Conservation (phyloP, 2,113 vertebrate species). For the Rhinolophus ferrumequinum region DNA sequence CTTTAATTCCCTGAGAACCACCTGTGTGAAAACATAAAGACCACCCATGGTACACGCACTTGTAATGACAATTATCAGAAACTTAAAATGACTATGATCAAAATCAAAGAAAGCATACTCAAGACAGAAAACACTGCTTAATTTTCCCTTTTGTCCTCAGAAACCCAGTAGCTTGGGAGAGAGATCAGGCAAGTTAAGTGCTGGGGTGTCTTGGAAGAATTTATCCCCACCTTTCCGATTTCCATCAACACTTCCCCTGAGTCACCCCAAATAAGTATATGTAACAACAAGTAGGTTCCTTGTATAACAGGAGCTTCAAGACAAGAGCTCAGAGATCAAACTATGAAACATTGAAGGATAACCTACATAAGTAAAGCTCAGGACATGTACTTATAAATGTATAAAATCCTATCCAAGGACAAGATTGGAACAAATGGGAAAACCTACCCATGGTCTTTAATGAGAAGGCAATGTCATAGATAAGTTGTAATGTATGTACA, state of each 20-base stretch:
- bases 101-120: neutral
- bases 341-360: neutral
- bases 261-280: neutral
- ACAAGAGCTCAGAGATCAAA: neutral
- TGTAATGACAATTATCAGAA: constrained; percentile 32
- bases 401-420: neutral
- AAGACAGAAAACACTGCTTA: neutral
- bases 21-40: constrained; percentile 42
- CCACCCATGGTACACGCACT: neutral
- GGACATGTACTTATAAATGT: neutral
- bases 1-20: constrained; percentile 6
- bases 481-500: neutral
- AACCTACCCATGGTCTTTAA: neutral
- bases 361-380: neutral
- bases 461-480: neutral
- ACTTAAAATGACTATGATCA: neutral
- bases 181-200: neutral
- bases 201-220: neutral
- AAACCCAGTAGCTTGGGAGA: neutral
- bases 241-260: neutral
- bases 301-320: neutral
- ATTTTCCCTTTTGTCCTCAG: neutral
- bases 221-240: neutral
- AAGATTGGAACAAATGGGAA: neutral
- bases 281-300: neutral